Evolutionary conservation across 2,888 invertebrate species (phyloP).

Genomic region (Argyresthia albistria): DNA sequence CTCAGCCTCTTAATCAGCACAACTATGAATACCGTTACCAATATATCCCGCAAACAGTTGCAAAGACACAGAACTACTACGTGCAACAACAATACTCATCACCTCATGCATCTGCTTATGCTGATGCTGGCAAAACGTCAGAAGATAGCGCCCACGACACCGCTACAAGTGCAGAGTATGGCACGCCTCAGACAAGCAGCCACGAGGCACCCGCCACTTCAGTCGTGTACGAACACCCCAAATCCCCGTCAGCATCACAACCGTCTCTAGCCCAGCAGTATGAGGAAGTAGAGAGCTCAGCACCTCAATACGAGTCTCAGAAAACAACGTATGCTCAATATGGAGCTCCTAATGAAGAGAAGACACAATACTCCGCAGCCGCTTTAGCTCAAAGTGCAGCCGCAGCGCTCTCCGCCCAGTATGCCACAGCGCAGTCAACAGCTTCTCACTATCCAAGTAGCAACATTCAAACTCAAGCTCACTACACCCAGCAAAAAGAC

Average conservation of each 20-base stretch:
- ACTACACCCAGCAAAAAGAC: constrained; percentile 28
- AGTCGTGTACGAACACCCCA: background rate
- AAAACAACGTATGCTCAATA: background rate
- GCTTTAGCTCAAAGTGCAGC: background rate
- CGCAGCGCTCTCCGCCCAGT: no score
- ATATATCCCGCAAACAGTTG: constrained; percentile 33
- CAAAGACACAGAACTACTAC: constrained; percentile 35
- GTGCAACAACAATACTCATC: constrained; percentile 19
- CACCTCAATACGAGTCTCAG: constrained; percentile 7
- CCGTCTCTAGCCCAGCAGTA: constrained; percentile 2
- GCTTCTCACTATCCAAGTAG: background rate
- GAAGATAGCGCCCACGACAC: constrained; percentile 15
- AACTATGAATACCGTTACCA: constrained; percentile 48
- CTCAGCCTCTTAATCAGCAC: constrained; percentile 36
- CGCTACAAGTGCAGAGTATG: constrained; percentile 25
- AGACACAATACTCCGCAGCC: background rate
- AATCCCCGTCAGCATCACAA: background rate
- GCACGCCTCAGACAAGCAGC: constrained; percentile 20
- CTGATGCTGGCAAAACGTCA: constrained; percentile 18
- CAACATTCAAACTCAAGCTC: constrained; percentile 14
- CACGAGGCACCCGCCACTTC: constrained; percentile 13
- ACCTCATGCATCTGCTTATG: constrained; percentile 1
- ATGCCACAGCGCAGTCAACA: background rate
- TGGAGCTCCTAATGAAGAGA: background rate
- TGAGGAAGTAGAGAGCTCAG: constrained; percentile 4